phyloP scores from a whole-genome alignment of 2,888 invertebrate species.

The Sturmia bella region DNA sequence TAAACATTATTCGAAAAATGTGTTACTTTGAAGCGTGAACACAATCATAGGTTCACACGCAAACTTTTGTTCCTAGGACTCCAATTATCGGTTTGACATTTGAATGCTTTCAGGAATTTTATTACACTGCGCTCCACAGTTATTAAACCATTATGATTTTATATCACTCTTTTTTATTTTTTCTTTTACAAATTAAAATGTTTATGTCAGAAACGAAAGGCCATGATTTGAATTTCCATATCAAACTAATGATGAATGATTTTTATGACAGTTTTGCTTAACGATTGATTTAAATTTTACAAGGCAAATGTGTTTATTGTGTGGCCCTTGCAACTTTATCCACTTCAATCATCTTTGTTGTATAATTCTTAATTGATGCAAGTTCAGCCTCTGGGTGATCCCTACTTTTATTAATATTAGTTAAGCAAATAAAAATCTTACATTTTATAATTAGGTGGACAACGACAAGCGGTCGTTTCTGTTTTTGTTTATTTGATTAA shows the following conservation, averaged over 20 bases:
- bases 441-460: no score
- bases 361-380: no score
- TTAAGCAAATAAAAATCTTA: no score
- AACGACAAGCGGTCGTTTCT: no score
- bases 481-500: no score
- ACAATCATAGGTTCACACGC: neutral
- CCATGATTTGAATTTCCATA: slow-evolving; percentile 26
- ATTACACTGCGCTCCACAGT: slow-evolving; percentile 37
- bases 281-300: neutral
- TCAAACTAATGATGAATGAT: neutral
- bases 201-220: neutral
- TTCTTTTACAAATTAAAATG: neutral
- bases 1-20: slow-evolving; percentile 36
- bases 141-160: slow-evolving; percentile 43
- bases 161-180: slow-evolving; percentile 10
- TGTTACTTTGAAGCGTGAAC: slow-evolving; percentile 31
- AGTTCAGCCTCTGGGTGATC: no score
- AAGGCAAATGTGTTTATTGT: neutral
- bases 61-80: slow-evolving; percentile 5
- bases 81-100: slow-evolving; percentile 39
- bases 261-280: neutral
- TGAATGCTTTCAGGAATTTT: slow-evolving; percentile 46
- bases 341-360: no score
- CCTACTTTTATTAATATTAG: no score
- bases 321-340: no score